Conservation (phyloP, 2,113 vertebrate species). For the Scortum barcoo region DNA sequence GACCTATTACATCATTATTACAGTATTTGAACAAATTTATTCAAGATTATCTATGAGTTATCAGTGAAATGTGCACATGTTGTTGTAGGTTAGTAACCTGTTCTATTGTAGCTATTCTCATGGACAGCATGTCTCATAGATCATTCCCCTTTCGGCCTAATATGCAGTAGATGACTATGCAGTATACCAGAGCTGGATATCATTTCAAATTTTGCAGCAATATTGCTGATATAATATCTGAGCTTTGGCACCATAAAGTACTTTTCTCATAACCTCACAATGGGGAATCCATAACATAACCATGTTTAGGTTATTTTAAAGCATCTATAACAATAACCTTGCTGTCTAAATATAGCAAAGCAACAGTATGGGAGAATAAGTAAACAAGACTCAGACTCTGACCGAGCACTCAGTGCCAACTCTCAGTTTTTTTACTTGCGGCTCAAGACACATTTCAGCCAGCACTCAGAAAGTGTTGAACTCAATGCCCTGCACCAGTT, state of each 20-base stretch:
- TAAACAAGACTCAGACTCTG: not conserved
- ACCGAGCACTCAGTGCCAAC: not conserved
- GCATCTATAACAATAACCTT: not conserved
- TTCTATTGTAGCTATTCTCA: conserved; percentile 1
- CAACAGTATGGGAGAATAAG: not conserved
- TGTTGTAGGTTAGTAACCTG: not conserved
- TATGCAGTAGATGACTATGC: not conserved
- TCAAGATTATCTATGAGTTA: not conserved
- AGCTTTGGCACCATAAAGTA: not conserved
- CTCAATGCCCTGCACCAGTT: not conserved
- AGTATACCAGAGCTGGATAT: not conserved
- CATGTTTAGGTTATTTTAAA: not conserved
- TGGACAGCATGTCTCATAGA: not conserved
- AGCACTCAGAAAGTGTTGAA: not conserved
- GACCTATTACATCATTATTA: not conserved
- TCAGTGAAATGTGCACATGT: not conserved
- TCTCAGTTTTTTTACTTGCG: not conserved
- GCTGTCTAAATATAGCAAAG: no score
- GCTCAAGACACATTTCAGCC: not conserved
- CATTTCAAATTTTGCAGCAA: not conserved
- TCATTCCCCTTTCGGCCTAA: not conserved
- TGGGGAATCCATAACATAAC: not conserved
- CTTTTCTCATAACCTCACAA: not conserved
- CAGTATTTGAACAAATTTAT: not conserved
- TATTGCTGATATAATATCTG: not conserved